phyloP scores from a whole-genome alignment of 2,888 invertebrate genomes.

The Lepidonotus clava region DNA sequence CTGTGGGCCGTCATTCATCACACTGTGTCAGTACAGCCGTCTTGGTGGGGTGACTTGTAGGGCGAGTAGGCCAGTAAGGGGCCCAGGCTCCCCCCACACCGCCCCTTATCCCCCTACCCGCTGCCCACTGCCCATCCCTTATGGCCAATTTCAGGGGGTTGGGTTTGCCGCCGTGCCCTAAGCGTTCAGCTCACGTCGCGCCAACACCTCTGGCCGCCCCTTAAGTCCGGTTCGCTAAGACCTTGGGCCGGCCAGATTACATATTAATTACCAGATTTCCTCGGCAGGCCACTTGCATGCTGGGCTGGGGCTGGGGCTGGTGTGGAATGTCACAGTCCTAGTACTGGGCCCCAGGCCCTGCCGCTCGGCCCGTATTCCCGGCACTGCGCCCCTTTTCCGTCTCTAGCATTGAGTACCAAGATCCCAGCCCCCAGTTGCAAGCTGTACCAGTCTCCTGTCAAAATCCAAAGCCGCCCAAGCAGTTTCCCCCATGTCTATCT shows the following conservation, averaged over 20 bases:
- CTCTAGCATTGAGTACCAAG: too few relatives aligned
- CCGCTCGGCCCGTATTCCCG: too few relatives aligned
- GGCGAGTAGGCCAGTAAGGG: not conserved
- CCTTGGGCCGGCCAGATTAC: conserved; percentile 5
- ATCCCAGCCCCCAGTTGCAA: too few relatives aligned
- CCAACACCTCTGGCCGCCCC: not conserved
- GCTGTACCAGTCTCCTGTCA: too few relatives aligned
- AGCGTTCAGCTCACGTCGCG: conserved; percentile 41
- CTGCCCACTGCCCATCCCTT: conserved; percentile 10
- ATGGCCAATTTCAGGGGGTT: conserved; percentile 41
- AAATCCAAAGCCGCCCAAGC: too few relatives aligned
- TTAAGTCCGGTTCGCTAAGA: not conserved
- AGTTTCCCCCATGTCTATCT: too few relatives aligned
- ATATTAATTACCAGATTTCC: conserved; percentile 39
- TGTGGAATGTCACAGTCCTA: too few relatives aligned
- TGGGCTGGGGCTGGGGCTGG: too few relatives aligned
- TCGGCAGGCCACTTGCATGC: not conserved
- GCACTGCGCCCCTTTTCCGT: too few relatives aligned
- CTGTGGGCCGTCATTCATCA: not conserved
- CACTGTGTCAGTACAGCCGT: not conserved
- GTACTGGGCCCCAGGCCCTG: too few relatives aligned
- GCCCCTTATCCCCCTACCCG: not conserved
- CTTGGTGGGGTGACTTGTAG: too few relatives aligned
- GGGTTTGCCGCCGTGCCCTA: not conserved
- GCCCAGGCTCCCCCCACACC: not conserved